These are phyloP conservation scores for Trissolcus brochymenae DNA, from an alignment of 2,888 invertebrate genomes.

Conservation along the genomic window DNA sequence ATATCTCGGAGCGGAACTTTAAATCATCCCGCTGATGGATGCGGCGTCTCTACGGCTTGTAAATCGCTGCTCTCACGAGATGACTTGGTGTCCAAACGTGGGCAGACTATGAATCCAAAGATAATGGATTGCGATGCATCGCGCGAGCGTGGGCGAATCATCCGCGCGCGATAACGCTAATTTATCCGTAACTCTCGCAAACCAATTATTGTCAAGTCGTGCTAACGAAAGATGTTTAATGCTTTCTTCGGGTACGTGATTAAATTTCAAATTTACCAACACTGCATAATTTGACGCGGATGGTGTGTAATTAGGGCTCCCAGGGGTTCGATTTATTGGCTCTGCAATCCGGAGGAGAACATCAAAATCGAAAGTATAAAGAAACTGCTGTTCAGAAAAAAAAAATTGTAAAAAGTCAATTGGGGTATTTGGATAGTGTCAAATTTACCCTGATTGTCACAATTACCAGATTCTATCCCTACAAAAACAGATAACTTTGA, in stretches of 20 bases:
- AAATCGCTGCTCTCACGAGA: slow-evolving; percentile 38
- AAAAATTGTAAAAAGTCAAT: too few relatives aligned
- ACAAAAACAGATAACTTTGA: not conserved
- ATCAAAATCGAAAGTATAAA: too few relatives aligned
- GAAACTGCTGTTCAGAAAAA: too few relatives aligned
- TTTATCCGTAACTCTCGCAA: slow-evolving; percentile 41
- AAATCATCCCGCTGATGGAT: slow-evolving; percentile 70
- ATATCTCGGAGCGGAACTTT: slow-evolving; percentile 62
- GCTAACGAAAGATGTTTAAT: slow-evolving; percentile 2
- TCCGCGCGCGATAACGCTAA: slow-evolving; percentile 37
- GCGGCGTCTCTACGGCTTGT: slow-evolving; percentile 51
- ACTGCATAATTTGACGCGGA: too few relatives aligned
- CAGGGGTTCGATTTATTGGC: not conserved
- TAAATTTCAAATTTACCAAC: slow-evolving; percentile 3
- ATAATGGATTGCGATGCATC: slow-evolving; percentile 47
- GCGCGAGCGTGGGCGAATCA: slow-evolving; percentile 55
- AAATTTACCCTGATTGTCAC: too few relatives aligned
- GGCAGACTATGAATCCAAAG: slow-evolving; percentile 48
- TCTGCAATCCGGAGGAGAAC: too few relatives aligned
- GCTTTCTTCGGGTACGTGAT: too few relatives aligned
- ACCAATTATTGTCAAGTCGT: slow-evolving; percentile 47
- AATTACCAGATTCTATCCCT: too few relatives aligned
- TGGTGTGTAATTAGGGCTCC: not conserved
- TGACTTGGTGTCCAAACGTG: slow-evolving; percentile 49
- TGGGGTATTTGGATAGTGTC: too few relatives aligned